Evolutionary conservation across 2,888 invertebrate species (phyloP).

Genomic region (Clanis bilineata): DNA sequence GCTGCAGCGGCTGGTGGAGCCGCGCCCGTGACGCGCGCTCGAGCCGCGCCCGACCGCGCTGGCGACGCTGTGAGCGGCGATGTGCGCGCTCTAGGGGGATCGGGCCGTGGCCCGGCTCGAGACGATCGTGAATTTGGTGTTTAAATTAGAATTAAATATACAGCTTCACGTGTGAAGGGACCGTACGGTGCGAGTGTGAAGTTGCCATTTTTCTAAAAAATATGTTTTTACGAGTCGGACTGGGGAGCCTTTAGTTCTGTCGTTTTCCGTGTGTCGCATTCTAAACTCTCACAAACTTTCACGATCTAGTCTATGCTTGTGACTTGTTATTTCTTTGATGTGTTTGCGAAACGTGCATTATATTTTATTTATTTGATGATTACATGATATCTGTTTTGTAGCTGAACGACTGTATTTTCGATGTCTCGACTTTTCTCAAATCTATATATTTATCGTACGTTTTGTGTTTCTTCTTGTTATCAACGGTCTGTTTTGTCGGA

Average conservation of each 20-base stretch:
- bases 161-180: conserved; percentile 36
- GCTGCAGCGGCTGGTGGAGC: conserved; percentile 80
- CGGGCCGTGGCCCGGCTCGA: conserved; percentile 19
- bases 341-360: conserved; percentile 40
- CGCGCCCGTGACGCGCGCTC: conserved; percentile 68
- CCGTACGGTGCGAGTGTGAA: conserved; percentile 38
- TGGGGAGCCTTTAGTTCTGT: conserved; percentile 43
- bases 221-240: conserved; percentile 37
- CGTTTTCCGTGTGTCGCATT: conserved; percentile 50
- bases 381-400: conserved; percentile 47
- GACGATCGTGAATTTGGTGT: not conserved
- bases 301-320: conserved; percentile 70
- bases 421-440: conserved; percentile 43
- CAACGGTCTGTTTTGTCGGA: conserved; percentile 51
- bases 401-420: conserved; percentile 55
- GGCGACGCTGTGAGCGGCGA: not conserved
- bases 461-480: conserved; percentile 59
- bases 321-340: conserved; percentile 56
- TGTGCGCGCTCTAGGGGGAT: conserved; percentile 12
- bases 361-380: conserved; percentile 46
- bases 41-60: conserved; percentile 1
- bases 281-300: conserved; percentile 32
- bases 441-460: conserved; percentile 44
- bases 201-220: conserved; percentile 60
- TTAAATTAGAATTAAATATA: not conserved